phyloP scores from a whole-genome alignment of 1,140 invertebrate species.

The Rhopalosiphum padi region DNA sequence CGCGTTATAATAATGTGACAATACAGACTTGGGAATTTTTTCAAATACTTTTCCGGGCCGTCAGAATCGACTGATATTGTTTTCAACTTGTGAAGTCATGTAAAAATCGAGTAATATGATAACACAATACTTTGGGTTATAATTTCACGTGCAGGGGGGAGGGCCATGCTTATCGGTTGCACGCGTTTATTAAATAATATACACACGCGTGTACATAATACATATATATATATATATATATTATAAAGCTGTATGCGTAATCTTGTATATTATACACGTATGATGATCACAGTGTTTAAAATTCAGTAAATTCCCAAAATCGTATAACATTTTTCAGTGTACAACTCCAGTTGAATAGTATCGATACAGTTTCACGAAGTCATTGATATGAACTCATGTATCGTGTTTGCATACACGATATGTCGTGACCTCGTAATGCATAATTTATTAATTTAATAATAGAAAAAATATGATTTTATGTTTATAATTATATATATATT shows the following conservation, averaged over 20 bases:
- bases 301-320: not conserved
- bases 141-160: not conserved
- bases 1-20: not conserved
- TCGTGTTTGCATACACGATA: too few relatives aligned
- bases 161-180: not conserved
- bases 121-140: not conserved
- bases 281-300: not conserved
- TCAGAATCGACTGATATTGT: not conserved
- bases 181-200: not conserved
- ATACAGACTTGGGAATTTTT: not conserved
- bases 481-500: too few relatives aligned
- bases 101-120: constrained; percentile 24
- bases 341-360: not conserved
- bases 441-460: too few relatives aligned
- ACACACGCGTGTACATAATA: too few relatives aligned
- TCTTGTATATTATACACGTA: not conserved
- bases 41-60: not conserved
- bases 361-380: not conserved
- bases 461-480: too few relatives aligned
- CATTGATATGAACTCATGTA: not conserved
- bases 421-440: too few relatives aligned
- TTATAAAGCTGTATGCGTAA: not conserved
- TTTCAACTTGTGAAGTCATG: constrained; percentile 44
- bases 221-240: too few relatives aligned
- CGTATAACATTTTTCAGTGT: not conserved